Evolutionary conservation across 2,888 invertebrate species (phyloP), one percentile per base, ranked within the genome.

Genomic region (Deilephila elpenor): DNA sequence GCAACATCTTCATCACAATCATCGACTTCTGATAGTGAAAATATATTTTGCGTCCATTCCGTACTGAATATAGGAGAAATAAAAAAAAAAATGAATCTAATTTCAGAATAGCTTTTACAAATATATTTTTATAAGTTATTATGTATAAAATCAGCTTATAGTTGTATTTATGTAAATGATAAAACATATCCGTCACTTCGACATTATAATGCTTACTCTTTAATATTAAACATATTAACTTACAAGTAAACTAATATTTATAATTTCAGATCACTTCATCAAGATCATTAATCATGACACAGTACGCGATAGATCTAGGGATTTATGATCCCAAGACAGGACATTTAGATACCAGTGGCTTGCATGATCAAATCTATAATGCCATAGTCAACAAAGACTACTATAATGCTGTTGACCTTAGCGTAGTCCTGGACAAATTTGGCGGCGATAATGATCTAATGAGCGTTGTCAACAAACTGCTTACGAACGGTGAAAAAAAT

Each of bases 381-480:
- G 67, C 67, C 1, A 51, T 67, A 14, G 17, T 44, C 25, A 51
- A 51, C 5, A 25, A 44, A 44, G 67, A 67, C 19, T 37, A n/a
- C 19, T 53, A 32, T 17, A 62, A 20, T 20, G 62, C 72, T 5
- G 62, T 72, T 14, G 59, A 62, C 7, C 53, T 62, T 4, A 72
- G 62, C 19, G 34, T 72, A 5, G 61, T 53, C 6, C 17, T 53
- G n/a, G 72, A 72, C 14, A 62, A 56, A 53, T 32, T 53, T 20
- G 72, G 72, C 6, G 34, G 20, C n/a, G 56, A 62, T 11, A 56
- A 62, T 14, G 72, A 62, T 20, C 53, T 72, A 0, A 56, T 7
- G 6, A 32, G 7, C 51, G 53, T 62, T 2, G 53, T 72, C 6
- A 72, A 72, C 8, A 72, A 53, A 62, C 20, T 72, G 2, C 53